These are phyloP conservation scores for Agonopterix arenella DNA, from an alignment of 2,888 invertebrate genomes.

Conservation along the genomic window DNA sequence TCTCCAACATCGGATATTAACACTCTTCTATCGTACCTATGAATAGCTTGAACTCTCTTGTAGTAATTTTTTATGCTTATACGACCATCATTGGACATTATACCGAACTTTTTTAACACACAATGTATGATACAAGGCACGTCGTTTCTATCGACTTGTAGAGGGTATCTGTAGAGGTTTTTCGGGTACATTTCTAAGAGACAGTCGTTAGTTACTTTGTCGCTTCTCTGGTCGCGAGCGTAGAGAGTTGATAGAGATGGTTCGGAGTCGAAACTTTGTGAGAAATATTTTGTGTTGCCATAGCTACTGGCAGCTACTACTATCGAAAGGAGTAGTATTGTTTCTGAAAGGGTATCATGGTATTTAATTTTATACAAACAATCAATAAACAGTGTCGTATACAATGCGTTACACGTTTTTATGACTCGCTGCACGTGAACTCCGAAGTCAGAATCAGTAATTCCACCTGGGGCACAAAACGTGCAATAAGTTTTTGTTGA, in stretches of 20 bases:
- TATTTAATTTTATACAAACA: not conserved
- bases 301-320: constrained; percentile 33
- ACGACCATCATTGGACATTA: constrained; percentile 61
- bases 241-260: constrained; percentile 59
- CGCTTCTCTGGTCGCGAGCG: constrained; percentile 58
- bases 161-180: constrained; percentile 58
- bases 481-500: too few species aligned
- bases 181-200: constrained; percentile 64
- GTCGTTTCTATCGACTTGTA: constrained; percentile 58
- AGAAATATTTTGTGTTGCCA: constrained; percentile 43
- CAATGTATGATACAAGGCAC: constrained; percentile 68
- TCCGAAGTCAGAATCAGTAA: too few species aligned
- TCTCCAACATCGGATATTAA: constrained; percentile 68
- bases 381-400: too few species aligned
- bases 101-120: constrained; percentile 65
- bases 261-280: constrained; percentile 53
- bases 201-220: constrained; percentile 53
- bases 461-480: too few species aligned
- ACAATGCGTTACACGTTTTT: too few species aligned
- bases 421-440: too few species aligned
- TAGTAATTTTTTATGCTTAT: constrained; percentile 66
- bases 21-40: constrained; percentile 62
- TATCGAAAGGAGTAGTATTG: constrained; percentile 31
- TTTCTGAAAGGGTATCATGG: constrained; percentile 44
- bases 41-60: constrained; percentile 58